phyloP scores from a whole-genome alignment of 2,113 vertebrate genomes.

The Oryzias celebensis region DNA sequence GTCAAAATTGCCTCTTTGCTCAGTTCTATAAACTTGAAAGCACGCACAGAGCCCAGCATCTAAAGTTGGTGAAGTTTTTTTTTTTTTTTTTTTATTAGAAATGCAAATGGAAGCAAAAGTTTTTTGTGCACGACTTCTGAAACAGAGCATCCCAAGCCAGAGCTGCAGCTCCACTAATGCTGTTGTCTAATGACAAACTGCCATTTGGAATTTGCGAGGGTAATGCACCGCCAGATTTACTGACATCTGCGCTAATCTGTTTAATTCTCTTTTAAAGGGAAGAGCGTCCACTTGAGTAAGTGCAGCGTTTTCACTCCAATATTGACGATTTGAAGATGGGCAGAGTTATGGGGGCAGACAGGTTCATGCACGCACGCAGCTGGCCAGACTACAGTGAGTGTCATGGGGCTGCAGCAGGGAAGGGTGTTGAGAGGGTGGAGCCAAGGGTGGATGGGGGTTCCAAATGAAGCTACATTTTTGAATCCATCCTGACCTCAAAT shows the following conservation, averaged over 20 bases:
- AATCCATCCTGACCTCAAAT: slow-evolving; percentile 42
- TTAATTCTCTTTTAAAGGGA: slow-evolving; percentile 78
- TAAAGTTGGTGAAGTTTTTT: slow-evolving; percentile 21
- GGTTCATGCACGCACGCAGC: slow-evolving; percentile 29
- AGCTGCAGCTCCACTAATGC: slow-evolving; percentile 51
- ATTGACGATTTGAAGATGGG: slow-evolving; percentile 71
- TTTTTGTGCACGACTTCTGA: slow-evolving; percentile 20
- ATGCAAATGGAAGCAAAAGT: slow-evolving; percentile 37
- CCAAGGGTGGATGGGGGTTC: slow-evolving; percentile 4
- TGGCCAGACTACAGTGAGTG: slow-evolving; percentile 12
- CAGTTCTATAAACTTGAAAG: slow-evolving; percentile 9
- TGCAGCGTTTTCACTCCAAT: slow-evolving; percentile 51
- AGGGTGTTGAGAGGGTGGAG: slow-evolving; percentile 3
- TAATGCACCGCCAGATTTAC: slow-evolving; percentile 68
- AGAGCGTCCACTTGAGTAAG: slow-evolving; percentile 71
- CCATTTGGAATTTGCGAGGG: slow-evolving; percentile 64
- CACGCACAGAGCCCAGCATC: slow-evolving; percentile 15
- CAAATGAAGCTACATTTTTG: slow-evolving; percentile 25
- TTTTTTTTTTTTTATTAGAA: slow-evolving; percentile 12
- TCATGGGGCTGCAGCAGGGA: slow-evolving; percentile 8
- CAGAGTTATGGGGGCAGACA: slow-evolving; percentile 55
- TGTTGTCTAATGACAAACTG: slow-evolving; percentile 55
- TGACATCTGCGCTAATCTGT: slow-evolving; percentile 78
- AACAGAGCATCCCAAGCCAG: slow-evolving; percentile 32
- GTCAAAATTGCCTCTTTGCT: slow-evolving; percentile 29